Conservation (phyloP, 1,140 invertebrate genomes). For the Papilio xuthus region DNA sequence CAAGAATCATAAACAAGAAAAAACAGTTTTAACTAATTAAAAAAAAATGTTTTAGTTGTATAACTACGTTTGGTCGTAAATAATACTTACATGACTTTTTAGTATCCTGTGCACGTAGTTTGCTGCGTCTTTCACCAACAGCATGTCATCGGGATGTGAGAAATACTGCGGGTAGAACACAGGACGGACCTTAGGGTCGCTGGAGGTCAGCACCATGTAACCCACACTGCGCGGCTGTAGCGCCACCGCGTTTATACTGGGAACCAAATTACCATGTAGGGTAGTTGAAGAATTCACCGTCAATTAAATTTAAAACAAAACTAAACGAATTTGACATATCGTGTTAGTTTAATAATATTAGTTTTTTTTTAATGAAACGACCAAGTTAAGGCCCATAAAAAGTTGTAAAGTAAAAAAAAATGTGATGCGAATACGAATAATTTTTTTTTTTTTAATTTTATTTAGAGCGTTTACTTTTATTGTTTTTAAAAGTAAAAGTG, state of each 20-base stretch:
- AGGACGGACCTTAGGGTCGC: slow-evolving; percentile 84
- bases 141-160: slow-evolving; percentile 86
- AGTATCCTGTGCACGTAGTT: slow-evolving; percentile 85
- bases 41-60: not conserved
- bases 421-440: too few relatives aligned
- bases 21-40: not conserved
- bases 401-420: too few relatives aligned
- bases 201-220: slow-evolving; percentile 66
- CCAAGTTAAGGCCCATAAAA: too few relatives aligned
- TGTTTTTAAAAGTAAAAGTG: not conserved
- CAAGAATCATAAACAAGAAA: not conserved
- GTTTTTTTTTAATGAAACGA: too few relatives aligned
- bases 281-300: not conserved
- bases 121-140: slow-evolving; percentile 86
- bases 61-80: not conserved
- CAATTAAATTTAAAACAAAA: not conserved
- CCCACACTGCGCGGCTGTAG: slow-evolving; percentile 75
- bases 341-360: too few relatives aligned
- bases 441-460: too few relatives aligned
- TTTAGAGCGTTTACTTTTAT: not conserved
- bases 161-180: slow-evolving; percentile 92
- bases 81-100: slow-evolving; percentile 81
- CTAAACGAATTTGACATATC: too few relatives aligned
- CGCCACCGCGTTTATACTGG: slow-evolving; percentile 85
- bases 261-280: slow-evolving; percentile 52